Evolutionary conservation across 2,888 invertebrate genomes (phyloP).

Genomic region (Neoaliturus tenellus): DNA sequence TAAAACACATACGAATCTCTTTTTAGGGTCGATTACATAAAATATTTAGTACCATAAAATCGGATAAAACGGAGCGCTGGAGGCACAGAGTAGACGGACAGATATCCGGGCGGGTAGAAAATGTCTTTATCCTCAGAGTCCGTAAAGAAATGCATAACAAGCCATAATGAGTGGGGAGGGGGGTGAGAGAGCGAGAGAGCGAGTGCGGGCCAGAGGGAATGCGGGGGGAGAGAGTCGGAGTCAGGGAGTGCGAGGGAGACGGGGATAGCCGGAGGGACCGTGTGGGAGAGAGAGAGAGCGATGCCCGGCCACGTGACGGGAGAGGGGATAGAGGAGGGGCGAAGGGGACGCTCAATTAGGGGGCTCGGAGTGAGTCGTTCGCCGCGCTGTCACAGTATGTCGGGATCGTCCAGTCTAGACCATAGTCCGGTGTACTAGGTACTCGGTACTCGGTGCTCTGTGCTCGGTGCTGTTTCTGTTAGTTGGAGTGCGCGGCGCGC

Average conservation of each 20-base stretch:
- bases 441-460: too few relatives aligned
- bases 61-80: neutral
- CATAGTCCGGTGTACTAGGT: too few relatives aligned
- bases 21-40: too few relatives aligned
- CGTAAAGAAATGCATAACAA: conserved; percentile 50
- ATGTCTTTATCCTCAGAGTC: conserved; percentile 44
- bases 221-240: neutral
- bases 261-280: neutral
- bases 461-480: too few relatives aligned
- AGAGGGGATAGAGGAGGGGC: neutral
- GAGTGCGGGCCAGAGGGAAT: neutral
- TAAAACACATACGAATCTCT: too few relatives aligned
- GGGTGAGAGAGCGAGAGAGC: neutral
- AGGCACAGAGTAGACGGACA: neutral
- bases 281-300: neutral
- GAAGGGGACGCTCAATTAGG: conserved; percentile 3
- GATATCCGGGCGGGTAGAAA: conserved; percentile 19
- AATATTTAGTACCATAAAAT: conserved; percentile 1
- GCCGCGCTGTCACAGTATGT: neutral
- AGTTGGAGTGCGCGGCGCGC: neutral
- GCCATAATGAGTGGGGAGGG: conserved; percentile 42
- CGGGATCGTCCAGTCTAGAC: neutral
- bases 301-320: neutral
- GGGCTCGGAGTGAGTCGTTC: conserved; percentile 16
- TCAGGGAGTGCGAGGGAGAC: conserved; percentile 25